Base-by-base conservation (phyloP, 2,797 vertebrate species). In the Chrysolophus pictus region DNA sequence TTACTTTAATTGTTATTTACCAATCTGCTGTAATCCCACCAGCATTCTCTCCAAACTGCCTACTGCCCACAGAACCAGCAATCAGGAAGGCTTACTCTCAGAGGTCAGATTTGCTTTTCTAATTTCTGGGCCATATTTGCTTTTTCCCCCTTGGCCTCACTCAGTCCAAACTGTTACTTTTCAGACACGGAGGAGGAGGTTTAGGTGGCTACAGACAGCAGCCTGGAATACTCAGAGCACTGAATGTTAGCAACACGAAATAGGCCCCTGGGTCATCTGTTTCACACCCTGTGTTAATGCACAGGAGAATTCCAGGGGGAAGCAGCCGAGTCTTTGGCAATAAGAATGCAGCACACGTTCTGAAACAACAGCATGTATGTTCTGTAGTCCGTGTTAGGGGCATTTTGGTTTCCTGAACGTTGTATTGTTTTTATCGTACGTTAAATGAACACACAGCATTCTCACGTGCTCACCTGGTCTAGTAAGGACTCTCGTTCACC, bases 401-500 rank as follows among this genome's bases (percentile, higher is more conserved):
- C 53, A 7, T 17, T 65, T 24, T 28, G 3, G 24, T 59, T 51
- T 51, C 21, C 9, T 29, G 65, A 3, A 21, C 39, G 9, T 14
- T 42, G 17, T n/a, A 3, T 49, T 39, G 1, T 7, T 53, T 29
- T 62, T 42, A 69, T 8, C 19, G 13, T 11, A 56, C 42, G 14
- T 64, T 26, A 31, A 28, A n/a, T 2, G 26, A 51, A 28, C 3
- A 19, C 19, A 24, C 28, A 68, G 72, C 42, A 67, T 67, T 69
- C 53, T 41, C 42, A 53, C 24, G 85, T 0, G 21, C 80, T 97
- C 97, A 99, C 99, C 98, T 99, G 98, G 55, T 99, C 98, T 84
- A 98, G 94, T 72, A 99, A 98, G 96, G 96, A 96, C 92, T 99
- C 98, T 68, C 98, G 97, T 73, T 99, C 99, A 18, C 99, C 99